Evolutionary conservation across 1,140 invertebrate species (phyloP), one percentile per base, ranked within the genome.

Genomic region (Batillaria attramentaria): DNA sequence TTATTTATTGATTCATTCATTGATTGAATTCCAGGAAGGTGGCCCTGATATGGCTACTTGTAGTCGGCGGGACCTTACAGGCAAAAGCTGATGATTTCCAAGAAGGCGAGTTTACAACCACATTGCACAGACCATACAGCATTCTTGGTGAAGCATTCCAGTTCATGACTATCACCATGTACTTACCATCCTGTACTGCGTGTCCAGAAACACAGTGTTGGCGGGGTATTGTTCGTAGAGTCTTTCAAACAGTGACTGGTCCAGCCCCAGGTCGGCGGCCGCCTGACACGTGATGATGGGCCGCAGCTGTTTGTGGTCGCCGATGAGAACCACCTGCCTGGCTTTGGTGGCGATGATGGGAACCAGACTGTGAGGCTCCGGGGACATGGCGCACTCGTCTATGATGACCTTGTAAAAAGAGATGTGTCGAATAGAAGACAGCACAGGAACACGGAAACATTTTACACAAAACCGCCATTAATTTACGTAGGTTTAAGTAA

Each of bases 171-270:
- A 62, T n/a, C n/a, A 6, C 8, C n/a, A 16, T 24, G 18, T 62
- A 75, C 83, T 81, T 83, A 90, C 89, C 89, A 90, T 90, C 73
- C 89, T 84, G 74, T 89, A 90, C 70, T 90, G 89, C 6, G 69
- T 77, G 20, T 79, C 69, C 24, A 88, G 81, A 79, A 87, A 82
- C 33, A 66, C 33, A 20, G 46, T 69, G 39, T 65, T 5, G 35
- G 37, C 35, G 0, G 69, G 39, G 54, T 77, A 82, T 24, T 78
- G 66, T 54, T 83, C 60, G 18, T 81, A 82, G 77, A 88, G 87
- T 65, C 87, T 68, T 62, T 89, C 88, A 81, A 90, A 89, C 50
- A 90, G 79, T 10, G 89, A 90, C 31, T 72, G 85, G 18, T 85
- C 80, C 33, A 90, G 69, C 16, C 89, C 89, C 13, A 88, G 76